Evolutionary conservation across 1,140 invertebrate species (phyloP), one percentile per base, ranked within the genome.

Genomic region (Orius insidiosus): DNA sequence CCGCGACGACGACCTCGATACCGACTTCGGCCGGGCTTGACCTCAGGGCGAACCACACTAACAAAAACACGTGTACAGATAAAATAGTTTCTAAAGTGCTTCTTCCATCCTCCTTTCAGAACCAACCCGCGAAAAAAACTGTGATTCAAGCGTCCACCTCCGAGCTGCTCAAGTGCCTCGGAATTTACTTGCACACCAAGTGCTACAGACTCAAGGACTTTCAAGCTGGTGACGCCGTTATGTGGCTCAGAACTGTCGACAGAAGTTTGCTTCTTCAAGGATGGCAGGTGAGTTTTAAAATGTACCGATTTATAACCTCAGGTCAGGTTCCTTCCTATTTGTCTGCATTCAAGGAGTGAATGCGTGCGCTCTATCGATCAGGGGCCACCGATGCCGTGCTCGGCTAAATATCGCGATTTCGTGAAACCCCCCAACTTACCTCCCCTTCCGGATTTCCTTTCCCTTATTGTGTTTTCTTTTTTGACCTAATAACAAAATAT

Each of bases 111-210:
- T 66, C 49, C 61, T 62, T 51, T 60, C 31, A 57, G 46, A 45
- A 56, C 52, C 52, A 61, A 53, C 67, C 71, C 54, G 63, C 69
- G 56, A 50, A 66, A 56, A 81, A 83, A 69, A 95, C 90, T 14
- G 87, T 98, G 18, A 95, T 98, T 59, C 93, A 98, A 68, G 95
- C 95, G 32, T 96, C 90, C 45, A 98, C 94, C 1, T 94, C 90
- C 14, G 94, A 98, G 69, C 72, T 98, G 60, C 75, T 98, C 51
- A 89, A 92, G 68, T 97, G 93, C 71, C 72, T 98, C 56, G 93
- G 93, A 36, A 77, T 92, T 61, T 98, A 88, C 68, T 72, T 98
- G 51, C 83, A 86, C 60, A 69, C 77, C 48, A 84, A 85, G 60
- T 98, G 93, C 67, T 81, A 78, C 59, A 74, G 81, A 59, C 69